These are phyloP conservation scores for Morinoia aosen DNA, from an alignment of 2,888 invertebrate genomes.

Conservation along the genomic window DNA sequence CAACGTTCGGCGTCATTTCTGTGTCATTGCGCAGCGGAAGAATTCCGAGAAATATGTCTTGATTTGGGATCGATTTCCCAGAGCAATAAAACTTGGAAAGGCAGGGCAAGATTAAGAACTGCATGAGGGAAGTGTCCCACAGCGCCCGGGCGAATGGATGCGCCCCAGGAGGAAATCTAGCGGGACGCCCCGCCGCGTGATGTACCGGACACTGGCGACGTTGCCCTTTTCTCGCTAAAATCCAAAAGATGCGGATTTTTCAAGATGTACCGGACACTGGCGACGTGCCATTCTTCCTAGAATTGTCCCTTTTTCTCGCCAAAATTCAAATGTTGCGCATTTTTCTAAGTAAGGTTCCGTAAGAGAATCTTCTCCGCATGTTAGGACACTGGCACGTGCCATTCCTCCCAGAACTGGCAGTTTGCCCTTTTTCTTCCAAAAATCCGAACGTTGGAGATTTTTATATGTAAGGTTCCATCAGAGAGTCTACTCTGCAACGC, in stretches of 20 bases:
- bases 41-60: slow-evolving; percentile 21
- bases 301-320: no score
- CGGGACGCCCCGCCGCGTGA: slow-evolving; percentile 7
- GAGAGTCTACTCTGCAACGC: no score
- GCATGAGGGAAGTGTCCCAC: not conserved
- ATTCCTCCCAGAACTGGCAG: not conserved
- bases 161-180: not conserved
- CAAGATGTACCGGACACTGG: not conserved
- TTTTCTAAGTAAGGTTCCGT: not conserved
- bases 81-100: not conserved
- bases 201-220: not conserved
- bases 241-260: no score
- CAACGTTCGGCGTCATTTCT: not conserved
- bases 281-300: no score
- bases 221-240: no score
- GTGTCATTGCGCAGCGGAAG: not conserved
- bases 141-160: not conserved
- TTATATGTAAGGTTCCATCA: no score
- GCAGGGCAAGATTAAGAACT: slow-evolving; percentile 16
- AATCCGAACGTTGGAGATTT: no score
- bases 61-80: slow-evolving; percentile 36
- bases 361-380: not conserved
- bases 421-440: no score
- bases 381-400: not conserved
- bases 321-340: no score